Conservation (phyloP, 1,140 invertebrate genomes). For the Drosophila ficusphila region DNA sequence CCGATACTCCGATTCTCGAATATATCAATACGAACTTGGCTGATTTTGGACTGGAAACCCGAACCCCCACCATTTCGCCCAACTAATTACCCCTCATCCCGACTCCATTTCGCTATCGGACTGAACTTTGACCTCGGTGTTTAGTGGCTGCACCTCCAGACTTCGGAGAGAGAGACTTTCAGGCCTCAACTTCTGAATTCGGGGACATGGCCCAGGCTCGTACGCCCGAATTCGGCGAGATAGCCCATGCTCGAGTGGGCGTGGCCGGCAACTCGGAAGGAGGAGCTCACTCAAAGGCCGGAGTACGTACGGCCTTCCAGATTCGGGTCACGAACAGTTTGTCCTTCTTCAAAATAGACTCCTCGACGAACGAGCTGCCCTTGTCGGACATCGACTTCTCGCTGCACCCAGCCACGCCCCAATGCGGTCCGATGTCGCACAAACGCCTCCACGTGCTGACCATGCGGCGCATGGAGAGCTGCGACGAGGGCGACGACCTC, state of each 20-base stretch:
- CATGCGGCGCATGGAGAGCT: constrained; percentile 75
- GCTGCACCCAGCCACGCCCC: constrained; percentile 65
- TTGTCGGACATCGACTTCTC: constrained; percentile 85
- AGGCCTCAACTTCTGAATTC: neutral
- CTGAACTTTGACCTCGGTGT: neutral
- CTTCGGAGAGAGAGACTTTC: neutral
- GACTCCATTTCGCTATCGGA: neutral
- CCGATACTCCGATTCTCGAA: constrained; percentile 10
- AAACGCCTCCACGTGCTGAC: constrained; percentile 64
- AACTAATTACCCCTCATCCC: constrained; percentile 19
- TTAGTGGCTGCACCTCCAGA: neutral
- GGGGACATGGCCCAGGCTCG: constrained; percentile 28
- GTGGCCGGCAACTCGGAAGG: constrained; percentile 4
- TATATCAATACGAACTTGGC: constrained; percentile 18
- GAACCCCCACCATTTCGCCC: neutral
- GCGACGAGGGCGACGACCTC: constrained; percentile 57
- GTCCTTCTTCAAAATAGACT: constrained; percentile 83
- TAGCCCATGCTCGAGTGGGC: constrained; percentile 47
- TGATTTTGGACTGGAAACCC: constrained; percentile 28
- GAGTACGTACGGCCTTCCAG: constrained; percentile 48
- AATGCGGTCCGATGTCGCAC: constrained; percentile 23
- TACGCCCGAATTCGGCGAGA: constrained; percentile 50
- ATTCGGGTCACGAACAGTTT: constrained; percentile 76
- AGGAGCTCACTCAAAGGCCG: constrained; percentile 2
- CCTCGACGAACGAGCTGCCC: constrained; percentile 87